Conservation (phyloP, 2,888 invertebrate species). For the Drosophila pseudotalamancana region DNA sequence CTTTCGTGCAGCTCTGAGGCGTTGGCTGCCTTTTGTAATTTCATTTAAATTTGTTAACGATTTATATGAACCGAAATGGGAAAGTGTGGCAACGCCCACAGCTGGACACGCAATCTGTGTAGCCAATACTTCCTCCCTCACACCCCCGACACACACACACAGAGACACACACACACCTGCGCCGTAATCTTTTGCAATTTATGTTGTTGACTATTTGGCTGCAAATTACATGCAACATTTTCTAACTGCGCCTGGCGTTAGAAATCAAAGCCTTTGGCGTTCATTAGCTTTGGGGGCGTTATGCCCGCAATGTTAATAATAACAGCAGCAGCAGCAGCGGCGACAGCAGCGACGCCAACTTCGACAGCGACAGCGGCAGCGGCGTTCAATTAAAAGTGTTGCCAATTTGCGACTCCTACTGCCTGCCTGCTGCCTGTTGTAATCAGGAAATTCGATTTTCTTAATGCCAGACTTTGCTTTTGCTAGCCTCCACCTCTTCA, state of each 20-base stretch:
- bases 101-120: constrained; percentile 60
- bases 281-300: constrained; percentile 83
- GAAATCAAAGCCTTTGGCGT: constrained; percentile 80
- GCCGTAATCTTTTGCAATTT: constrained; percentile 59
- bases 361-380: constrained; percentile 22
- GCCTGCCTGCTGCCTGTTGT: constrained; percentile 41
- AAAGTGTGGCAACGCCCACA: constrained; percentile 76
- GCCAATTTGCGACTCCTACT: constrained; percentile 63
- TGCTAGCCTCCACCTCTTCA: too few species aligned
- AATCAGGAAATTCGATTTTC: constrained; percentile 83
- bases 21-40: constrained; percentile 44
- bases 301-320: constrained; percentile 61
- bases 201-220: constrained; percentile 75
- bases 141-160: too few species aligned
- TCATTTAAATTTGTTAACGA: constrained; percentile 76
- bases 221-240: constrained; percentile 74
- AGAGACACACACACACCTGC: too few species aligned
- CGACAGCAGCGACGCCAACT: constrained; percentile 8
- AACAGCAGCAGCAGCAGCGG: constrained; percentile 40
- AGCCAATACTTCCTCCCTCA: background rate
- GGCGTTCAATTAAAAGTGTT: constrained; percentile 76
- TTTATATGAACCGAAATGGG: constrained; percentile 71
- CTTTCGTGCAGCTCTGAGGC: constrained; percentile 29
- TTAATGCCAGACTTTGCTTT: constrained; percentile 62
- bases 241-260: constrained; percentile 65